Evolutionary conservation across 2,797 vertebrate genomes (phyloP).

Genomic region (Falco cherrug): DNA sequence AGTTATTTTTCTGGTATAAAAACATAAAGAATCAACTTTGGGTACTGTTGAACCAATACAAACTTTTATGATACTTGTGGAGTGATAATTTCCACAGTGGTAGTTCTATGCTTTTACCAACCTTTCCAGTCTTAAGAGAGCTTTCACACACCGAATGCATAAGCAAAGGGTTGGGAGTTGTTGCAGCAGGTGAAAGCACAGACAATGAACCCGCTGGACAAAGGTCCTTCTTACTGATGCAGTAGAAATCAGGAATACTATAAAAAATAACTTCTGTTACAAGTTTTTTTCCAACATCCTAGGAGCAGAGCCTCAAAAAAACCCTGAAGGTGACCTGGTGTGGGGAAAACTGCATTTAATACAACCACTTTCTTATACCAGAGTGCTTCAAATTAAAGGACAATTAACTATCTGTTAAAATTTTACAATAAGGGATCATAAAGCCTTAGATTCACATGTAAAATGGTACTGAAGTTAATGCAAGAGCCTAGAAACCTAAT

Average conservation of each 20-base stretch:
- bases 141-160: not conserved
- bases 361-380: not conserved
- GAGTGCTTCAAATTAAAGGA: not conserved
- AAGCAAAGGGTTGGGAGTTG: not conserved
- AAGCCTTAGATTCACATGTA: not conserved
- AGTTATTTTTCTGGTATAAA: not conserved
- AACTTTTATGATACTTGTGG: not conserved
- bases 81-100: not conserved
- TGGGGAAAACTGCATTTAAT: not conserved
- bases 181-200: not conserved
- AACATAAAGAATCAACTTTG: not conserved
- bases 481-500: not conserved
- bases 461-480: not conserved
- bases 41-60: not conserved
- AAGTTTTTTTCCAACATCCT: not conserved
- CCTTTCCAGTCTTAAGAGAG: not conserved
- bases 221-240: not conserved
- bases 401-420: not conserved
- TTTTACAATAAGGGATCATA: not conserved
- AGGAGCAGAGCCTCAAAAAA: not conserved
- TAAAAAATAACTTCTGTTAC: not conserved
- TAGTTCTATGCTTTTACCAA: not conserved
- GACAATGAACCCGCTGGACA: not conserved
- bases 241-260: not conserved
- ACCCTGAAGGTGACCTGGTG: not conserved